A percentile compares a stretch with the other conserved stretches of the same genome.
phyloP scores from a whole-genome alignment of 2,888 invertebrate genomes.

The Drosophila kokeensis region DNA sequence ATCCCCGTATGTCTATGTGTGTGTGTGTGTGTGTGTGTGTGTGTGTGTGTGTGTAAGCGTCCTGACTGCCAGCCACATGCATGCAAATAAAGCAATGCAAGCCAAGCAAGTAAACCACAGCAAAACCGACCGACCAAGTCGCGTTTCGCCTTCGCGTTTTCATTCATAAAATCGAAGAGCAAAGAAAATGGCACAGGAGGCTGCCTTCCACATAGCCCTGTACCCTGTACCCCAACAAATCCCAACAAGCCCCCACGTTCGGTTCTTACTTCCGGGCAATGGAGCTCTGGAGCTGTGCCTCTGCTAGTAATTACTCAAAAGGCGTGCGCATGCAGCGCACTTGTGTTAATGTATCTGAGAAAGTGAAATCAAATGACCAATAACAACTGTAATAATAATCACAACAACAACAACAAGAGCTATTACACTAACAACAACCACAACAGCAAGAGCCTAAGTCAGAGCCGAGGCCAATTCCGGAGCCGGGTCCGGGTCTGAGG shows the following conservation, averaged over 20 bases:
- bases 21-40: slow-evolving; percentile 21
- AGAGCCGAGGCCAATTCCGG: slow-evolving; percentile 46
- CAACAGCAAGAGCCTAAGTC: slow-evolving; percentile 9
- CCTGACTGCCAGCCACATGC: slow-evolving; percentile 54
- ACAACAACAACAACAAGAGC: not conserved
- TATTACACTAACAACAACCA: not conserved
- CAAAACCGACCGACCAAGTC: slow-evolving; percentile 64
- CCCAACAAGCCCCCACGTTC: not conserved
- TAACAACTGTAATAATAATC: slow-evolving; percentile 22
- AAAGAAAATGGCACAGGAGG: slow-evolving; percentile 73
- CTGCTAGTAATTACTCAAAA: slow-evolving; percentile 79
- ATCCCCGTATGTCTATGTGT: slow-evolving; percentile 8
- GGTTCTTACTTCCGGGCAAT: slow-evolving; percentile 1
- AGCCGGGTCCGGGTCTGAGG: slow-evolving; percentile 42
- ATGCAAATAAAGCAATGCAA: slow-evolving; percentile 72
- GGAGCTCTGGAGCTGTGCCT: slow-evolving; percentile 13
- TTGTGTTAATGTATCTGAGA: slow-evolving; percentile 75
- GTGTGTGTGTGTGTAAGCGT: slow-evolving; percentile 28
- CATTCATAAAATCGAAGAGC: slow-evolving; percentile 81
- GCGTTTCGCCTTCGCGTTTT: slow-evolving; percentile 73
- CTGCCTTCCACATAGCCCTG: slow-evolving; percentile 16
- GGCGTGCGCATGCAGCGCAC: slow-evolving; percentile 74
- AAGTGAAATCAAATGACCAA: slow-evolving; percentile 71
- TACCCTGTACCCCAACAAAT: not conserved
- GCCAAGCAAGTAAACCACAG: slow-evolving; percentile 54